These are phyloP conservation scores for Chiroxiphia lanceolata DNA, from an alignment of 2,797 vertebrate genomes.

Conservation along the genomic window DNA sequence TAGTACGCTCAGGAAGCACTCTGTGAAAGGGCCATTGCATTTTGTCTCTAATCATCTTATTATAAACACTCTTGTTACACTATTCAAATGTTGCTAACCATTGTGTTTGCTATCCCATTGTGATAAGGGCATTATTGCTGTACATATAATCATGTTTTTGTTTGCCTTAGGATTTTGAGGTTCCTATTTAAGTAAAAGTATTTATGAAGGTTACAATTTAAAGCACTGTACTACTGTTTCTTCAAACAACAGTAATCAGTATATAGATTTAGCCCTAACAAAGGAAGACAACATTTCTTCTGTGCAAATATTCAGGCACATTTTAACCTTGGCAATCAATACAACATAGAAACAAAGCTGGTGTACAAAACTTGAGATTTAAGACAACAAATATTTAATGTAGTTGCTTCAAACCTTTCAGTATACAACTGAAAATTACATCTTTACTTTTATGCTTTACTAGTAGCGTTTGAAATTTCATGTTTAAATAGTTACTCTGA, in stretches of 20 bases:
- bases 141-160: constrained; percentile 20
- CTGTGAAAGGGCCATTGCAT: background rate
- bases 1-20: background rate
- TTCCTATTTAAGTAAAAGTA: constrained; percentile 49
- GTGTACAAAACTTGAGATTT: constrained; percentile 21
- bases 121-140: constrained; percentile 47
- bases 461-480: background rate
- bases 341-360: constrained; percentile 7
- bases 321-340: constrained; percentile 26
- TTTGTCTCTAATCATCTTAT: constrained; percentile 20
- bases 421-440: constrained; percentile 9
- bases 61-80: background rate
- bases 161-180: constrained; percentile 47
- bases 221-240: constrained; percentile 11
- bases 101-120: constrained; percentile 51
- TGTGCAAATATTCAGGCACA: constrained; percentile 28
- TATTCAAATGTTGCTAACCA: constrained; percentile 25
- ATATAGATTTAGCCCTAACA: constrained; percentile 23
- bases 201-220: constrained; percentile 50
- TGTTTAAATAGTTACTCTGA: background rate
- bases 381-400: constrained; percentile 34
- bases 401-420: constrained; percentile 22
- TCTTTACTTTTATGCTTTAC: constrained; percentile 7
- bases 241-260: constrained; percentile 29
- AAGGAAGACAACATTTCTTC: constrained; percentile 3